Base-by-base conservation (phyloP, 2,888 invertebrate genomes). In the Dryobota labecula region DNA sequence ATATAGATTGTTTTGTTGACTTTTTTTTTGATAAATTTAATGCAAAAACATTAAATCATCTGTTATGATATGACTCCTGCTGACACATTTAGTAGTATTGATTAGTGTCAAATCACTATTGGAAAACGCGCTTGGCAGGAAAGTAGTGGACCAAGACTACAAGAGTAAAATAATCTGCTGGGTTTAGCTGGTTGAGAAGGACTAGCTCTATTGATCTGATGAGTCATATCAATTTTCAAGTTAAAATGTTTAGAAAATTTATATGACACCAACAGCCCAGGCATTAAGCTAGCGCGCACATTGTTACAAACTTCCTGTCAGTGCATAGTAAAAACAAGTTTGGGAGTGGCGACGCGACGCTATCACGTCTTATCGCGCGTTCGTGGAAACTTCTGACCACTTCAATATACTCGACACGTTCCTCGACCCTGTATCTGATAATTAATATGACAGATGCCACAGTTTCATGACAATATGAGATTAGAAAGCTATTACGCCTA, bases 371-470 rank as follows among this genome's bases (percentile, higher is more conserved):
- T 91, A 93, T 94, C 94, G 88, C 88, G 75, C 75, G 89, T 89
- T 91, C 70, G 84, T 92, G 94, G 94, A 94, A 94, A 93, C 90
- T 92, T 94, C 87, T 92, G 92, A 88, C 89, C 90, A 89, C 88
- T 90, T 73, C 72, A 87, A 84, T 80, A 81, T 72, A 84, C 73
- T 82, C 74, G 70, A 70, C 80, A 76, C 72, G 80, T 82, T 85
- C 81, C 81, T 81, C 80, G 82, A 83, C 82, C 82, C 80, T 82
- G 73, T 78, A 62, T 78, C 82, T 84, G 86, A 86, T 80, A 83
- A 87, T 86, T 83, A 86, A 81, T 80, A 86, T 77, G 79, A 83
- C 80, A 84, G 74, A 76, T 84, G 78, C 70, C 80, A 76, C 72
- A 66, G 66, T 70, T 70, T 78, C 74, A 51, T 79, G 68, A 82